phyloP scores from a whole-genome alignment of 2,888 invertebrate genomes.

The Nemurella pictetii region DNA sequence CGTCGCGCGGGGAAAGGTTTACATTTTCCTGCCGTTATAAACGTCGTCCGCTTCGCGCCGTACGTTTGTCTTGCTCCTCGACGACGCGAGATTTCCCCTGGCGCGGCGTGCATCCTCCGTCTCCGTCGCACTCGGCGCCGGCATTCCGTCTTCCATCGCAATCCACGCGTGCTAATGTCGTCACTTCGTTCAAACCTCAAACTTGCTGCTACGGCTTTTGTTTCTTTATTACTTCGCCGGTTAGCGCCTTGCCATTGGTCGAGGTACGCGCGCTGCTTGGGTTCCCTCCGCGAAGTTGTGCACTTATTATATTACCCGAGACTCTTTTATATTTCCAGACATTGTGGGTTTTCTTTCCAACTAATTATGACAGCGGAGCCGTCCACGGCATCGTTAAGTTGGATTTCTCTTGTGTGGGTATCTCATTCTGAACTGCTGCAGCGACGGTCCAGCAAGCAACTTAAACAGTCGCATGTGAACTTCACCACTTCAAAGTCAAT shows the following conservation, averaged over 20 bases:
- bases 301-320: not conserved
- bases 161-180: not conserved
- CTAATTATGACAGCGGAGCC: not conserved
- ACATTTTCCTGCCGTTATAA: not conserved
- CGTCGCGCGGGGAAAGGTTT: too few species aligned
- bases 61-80: not conserved
- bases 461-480: too few species aligned
- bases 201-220: not conserved
- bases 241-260: not conserved
- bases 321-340: not conserved
- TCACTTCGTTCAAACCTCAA: not conserved
- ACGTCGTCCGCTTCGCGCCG: not conserved
- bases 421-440: too few species aligned
- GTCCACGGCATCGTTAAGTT: too few species aligned
- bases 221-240: not conserved
- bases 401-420: too few species aligned
- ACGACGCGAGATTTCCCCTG: not conserved
- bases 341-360: not conserved
- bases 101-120: not conserved
- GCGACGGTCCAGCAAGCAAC: too few species aligned
- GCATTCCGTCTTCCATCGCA: not conserved
- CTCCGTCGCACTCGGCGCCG: not conserved
- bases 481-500: too few species aligned
- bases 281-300: not conserved
- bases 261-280: not conserved